Evolutionary conservation across 1,140 invertebrate genomes (phyloP).

Genomic region (Reticulitermes speratus): DNA sequence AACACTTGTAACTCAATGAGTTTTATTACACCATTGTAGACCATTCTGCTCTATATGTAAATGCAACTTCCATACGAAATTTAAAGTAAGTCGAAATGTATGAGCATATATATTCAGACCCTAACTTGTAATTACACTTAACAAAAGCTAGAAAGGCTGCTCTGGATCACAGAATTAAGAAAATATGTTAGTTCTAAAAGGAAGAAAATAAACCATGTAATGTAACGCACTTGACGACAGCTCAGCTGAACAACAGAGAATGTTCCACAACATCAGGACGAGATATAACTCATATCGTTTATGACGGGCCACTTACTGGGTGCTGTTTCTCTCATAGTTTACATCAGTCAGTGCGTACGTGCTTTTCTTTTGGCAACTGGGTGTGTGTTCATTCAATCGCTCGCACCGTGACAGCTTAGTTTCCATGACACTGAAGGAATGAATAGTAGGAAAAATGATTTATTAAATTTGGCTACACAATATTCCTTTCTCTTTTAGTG

Average conservation of each 20-base stretch:
- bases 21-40: too few relatives aligned
- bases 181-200: background rate
- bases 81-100: too few relatives aligned
- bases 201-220: slow-evolving; percentile 14
- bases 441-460: slow-evolving; percentile 32
- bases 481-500: background rate
- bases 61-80: too few relatives aligned
- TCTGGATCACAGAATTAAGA: background rate
- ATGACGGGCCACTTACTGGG: slow-evolving; percentile 10
- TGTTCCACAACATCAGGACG: slow-evolving; percentile 14
- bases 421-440: slow-evolving; percentile 31
- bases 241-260: slow-evolving; percentile 18
- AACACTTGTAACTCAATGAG: too few relatives aligned
- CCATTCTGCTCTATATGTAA: too few relatives aligned
- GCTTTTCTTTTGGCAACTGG: slow-evolving; percentile 25
- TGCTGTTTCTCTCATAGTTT: slow-evolving; percentile 13
- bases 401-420: slow-evolving; percentile 30
- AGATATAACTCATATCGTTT: background rate
- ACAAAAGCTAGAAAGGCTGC: background rate
- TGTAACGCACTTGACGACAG: slow-evolving; percentile 12
- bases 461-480: background rate
- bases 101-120: too few relatives aligned
- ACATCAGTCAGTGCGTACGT: slow-evolving; percentile 10
- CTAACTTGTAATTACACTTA: too few relatives aligned
- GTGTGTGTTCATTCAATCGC: slow-evolving; percentile 1